Conservation (phyloP, 2,797 vertebrate genomes). For the Chaenodraco wilsoni region DNA sequence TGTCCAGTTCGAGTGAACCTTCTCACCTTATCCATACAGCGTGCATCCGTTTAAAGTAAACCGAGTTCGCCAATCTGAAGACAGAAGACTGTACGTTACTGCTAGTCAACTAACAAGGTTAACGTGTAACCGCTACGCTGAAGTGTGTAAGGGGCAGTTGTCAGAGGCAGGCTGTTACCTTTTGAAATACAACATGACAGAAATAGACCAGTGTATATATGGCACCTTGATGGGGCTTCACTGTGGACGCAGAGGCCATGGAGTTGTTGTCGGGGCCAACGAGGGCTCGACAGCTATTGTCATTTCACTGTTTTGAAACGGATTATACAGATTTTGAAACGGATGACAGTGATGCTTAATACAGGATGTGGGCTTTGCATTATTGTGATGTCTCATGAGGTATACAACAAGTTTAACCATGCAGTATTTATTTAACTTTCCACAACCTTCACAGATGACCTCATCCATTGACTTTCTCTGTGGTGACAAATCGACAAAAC, state of each 20-base stretch:
- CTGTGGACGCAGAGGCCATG: slow-evolving; percentile 13
- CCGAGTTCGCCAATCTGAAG: background rate
- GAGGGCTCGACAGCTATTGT: background rate
- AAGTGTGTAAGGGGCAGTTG: slow-evolving; percentile 38
- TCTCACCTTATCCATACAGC: background rate
- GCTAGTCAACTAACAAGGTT: background rate
- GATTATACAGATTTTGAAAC: too few species aligned
- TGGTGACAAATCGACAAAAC: slow-evolving; percentile 52
- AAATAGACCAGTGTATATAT: slow-evolving; percentile 73
- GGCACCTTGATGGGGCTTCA: slow-evolving; percentile 48
- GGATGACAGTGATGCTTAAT: background rate
- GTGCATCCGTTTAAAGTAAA: background rate
- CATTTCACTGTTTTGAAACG: background rate
- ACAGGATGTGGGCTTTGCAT: background rate
- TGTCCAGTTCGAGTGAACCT: background rate
- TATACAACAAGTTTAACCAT: background rate
- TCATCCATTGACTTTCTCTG: slow-evolving; percentile 44
- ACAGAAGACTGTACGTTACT: background rate
- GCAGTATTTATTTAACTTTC: slow-evolving; percentile 2
- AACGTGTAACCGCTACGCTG: background rate
- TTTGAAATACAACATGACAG: slow-evolving; percentile 67
- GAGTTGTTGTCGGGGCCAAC: background rate
- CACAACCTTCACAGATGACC: slow-evolving; percentile 41
- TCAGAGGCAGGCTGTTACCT: slow-evolving; percentile 53
- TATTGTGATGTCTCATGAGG: background rate